Conservation (phyloP, 1,140 invertebrate species). For the Penaeus vannamei region DNA sequence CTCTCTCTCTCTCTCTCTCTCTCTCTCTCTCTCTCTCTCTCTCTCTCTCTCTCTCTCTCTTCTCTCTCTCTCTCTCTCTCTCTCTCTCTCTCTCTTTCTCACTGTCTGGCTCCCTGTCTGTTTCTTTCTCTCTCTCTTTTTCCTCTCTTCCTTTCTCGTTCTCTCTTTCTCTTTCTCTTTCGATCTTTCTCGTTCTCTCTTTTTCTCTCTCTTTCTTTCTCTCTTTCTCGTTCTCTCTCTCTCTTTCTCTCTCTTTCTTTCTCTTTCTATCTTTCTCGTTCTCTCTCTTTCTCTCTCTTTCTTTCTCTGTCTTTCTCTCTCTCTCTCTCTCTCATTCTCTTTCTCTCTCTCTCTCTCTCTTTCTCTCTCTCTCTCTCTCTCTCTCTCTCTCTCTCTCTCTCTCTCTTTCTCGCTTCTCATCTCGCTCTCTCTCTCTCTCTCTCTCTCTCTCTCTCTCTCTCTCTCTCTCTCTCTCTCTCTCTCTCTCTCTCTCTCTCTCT, state of each 20-base stretch:
- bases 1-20: too few species aligned
- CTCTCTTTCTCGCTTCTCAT: background rate
- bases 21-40: too few species aligned
- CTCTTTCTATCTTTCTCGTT: background rate
- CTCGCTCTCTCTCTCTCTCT: background rate
- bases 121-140: too few species aligned
- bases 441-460: background rate
- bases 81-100: too few species aligned
- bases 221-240: background rate
- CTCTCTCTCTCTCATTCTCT: conserved; percentile 4
- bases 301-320: background rate
- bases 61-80: too few species aligned
- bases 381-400: background rate
- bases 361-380: background rate
- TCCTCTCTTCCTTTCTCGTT: too few species aligned
- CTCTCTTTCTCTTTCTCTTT: too few species aligned
- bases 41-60: too few species aligned
- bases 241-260: background rate
- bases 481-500: background rate
- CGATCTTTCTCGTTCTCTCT: background rate
- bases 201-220: too few species aligned
- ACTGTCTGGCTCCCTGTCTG: too few species aligned
- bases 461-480: too few species aligned
- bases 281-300: background rate
- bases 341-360: conserved; percentile 9